Percentiles rank a stretch among this genome's conserved stretches.
Evolutionary conservation across 1,140 invertebrate species (phyloP).

Genomic region (Meloidogyne exigua): DNA sequence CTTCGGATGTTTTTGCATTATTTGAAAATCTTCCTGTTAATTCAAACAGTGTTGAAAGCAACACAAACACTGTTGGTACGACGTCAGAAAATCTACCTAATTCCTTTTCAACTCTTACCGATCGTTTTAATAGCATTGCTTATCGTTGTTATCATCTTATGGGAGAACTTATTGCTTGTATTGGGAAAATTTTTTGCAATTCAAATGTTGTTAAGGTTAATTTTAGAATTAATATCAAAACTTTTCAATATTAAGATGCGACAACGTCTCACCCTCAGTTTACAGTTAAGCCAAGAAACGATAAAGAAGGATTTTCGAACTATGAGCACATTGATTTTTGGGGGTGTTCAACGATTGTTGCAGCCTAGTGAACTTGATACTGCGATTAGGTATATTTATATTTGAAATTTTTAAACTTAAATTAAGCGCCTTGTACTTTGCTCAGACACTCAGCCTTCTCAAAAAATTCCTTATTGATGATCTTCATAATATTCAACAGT

Average conservation of each 20-base stretch:
- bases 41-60: not conserved
- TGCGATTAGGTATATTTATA: not conserved
- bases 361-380: conserved; percentile 16
- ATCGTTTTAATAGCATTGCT: conserved; percentile 29
- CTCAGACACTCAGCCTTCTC: conserved; percentile 30
- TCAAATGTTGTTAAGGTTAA: conserved; percentile 11
- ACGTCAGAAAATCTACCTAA: not conserved
- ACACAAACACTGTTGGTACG: not conserved
- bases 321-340: conserved; percentile 30
- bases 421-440: conserved; percentile 1
- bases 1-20: too few relatives aligned
- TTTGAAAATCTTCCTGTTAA: not conserved
- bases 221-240: too few relatives aligned
- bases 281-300: conserved; percentile 10
- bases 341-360: conserved; percentile 29
- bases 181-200: conserved; percentile 41
- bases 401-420: not conserved
- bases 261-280: not conserved
- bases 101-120: not conserved
- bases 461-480: conserved; percentile 46
- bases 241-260: not conserved
- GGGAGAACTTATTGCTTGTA: conserved; percentile 28
- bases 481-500: conserved; percentile 10
- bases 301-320: conserved; percentile 20
- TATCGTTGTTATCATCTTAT: conserved; percentile 34